Conservation (phyloP, 2,797 vertebrate genomes). For the Mormyrops attenuatus region DNA sequence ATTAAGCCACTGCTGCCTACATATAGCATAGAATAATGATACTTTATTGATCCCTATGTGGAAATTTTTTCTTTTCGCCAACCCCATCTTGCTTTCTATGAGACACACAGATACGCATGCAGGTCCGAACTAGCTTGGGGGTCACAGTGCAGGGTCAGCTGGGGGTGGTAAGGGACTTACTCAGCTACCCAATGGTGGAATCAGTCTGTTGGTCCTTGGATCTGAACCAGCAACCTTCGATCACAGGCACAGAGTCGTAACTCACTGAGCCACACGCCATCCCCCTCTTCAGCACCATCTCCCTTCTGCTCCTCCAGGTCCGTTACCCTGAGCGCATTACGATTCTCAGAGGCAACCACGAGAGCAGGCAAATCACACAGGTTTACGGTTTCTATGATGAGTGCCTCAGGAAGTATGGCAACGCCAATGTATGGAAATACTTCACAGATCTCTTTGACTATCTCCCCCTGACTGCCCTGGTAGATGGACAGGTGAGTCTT, state of each 20-base stretch:
- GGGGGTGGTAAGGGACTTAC: not conserved
- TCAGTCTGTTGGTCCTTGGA: not conserved
- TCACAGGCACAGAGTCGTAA: not conserved
- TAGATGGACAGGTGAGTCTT: slow-evolving; percentile 75
- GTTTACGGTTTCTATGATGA: slow-evolving; percentile 85
- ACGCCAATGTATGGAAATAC: slow-evolving; percentile 86
- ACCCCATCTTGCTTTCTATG: not conserved
- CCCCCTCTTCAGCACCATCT: not conserved
- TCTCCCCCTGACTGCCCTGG: slow-evolving; percentile 81
- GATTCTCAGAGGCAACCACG: slow-evolving; percentile 79
- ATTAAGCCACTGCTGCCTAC: no score
- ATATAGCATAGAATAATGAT: not conserved
- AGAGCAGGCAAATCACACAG: slow-evolving; percentile 85
- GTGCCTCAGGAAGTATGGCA: slow-evolving; percentile 83
- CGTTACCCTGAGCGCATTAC: slow-evolving; percentile 83
- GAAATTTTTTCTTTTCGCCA: not conserved
- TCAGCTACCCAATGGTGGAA: not conserved
- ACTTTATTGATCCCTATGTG: not conserved
- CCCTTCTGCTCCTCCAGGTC: slow-evolving; percentile 52
- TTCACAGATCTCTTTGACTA: slow-evolving; percentile 88
- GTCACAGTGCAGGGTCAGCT: not conserved
- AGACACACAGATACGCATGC: not conserved
- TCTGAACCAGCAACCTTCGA: not conserved
- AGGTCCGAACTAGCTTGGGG: not conserved
- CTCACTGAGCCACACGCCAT: not conserved